Base-by-base conservation (phyloP, 2,888 invertebrate genomes). In the Girardia tigrina region DNA sequence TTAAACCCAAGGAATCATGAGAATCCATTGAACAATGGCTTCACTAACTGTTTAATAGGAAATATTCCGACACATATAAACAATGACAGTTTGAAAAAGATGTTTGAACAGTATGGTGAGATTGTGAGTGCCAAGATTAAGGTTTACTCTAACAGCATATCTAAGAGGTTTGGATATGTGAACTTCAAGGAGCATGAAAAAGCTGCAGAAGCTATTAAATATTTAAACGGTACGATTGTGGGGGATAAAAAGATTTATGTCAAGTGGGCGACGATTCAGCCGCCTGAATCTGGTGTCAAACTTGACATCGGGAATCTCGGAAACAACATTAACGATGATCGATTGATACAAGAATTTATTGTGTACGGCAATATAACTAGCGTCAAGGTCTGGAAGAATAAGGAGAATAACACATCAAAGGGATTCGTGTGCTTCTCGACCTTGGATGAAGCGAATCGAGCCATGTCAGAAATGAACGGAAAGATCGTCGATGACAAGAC, bases 41-140 rank as follows among this genome's bases (percentile, higher is more conserved):
- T 94, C 87, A 97, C 94, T 78, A 97, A 98, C 85, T 94, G 98
- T 1, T 98, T 94, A 86, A 91, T 98, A 42, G 98, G 98, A 86
- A 98, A 99, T 86, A 95, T 99, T 85, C 92, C 91, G 42, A 95
- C 97, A 82, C 92, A 94, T 78, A 88, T 92, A 81, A 89, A 89
- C 79, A 94, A 97, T 83, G 92, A 93, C 77, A 90, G 91, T 84
- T 86, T 97, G 23, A 88, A 88, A 79, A 90, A 90, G 1, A 90
- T 95, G 89, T 94, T 95, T 85, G 91, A 91, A 81, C 89, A 90
- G 81, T 98, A 90, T 86, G 94, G 94, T 74, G 82, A 82, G 73
- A 82, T 84, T 29, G 81, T 82, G 71, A 82, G 82, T 78, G 83
- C 82, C 12, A 84, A 83, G 80, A 82, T 87, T 29, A 94, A 94